Evolutionary conservation across 1,140 invertebrate species (phyloP).

Genomic region (Vanessa tameamea): DNA sequence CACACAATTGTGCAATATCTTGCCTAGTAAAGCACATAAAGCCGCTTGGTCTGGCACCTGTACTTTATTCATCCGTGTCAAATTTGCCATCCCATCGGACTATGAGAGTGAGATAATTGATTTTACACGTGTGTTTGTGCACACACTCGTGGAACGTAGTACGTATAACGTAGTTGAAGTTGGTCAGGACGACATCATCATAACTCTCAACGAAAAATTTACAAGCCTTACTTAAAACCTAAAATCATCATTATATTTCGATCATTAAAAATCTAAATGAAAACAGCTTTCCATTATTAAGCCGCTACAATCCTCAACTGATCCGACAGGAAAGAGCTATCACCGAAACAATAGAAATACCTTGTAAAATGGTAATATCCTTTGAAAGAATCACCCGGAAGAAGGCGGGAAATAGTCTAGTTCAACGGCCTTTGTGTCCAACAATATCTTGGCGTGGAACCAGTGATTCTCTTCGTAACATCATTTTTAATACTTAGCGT

Average conservation of each 20-base stretch:
- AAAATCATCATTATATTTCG: not conserved
- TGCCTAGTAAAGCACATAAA: too few species aligned
- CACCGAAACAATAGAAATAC: not conserved
- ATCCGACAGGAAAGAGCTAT: slow-evolving; percentile 4
- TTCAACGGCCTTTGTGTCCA: not conserved
- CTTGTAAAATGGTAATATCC: slow-evolving; percentile 1
- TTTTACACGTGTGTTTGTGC: too few species aligned
- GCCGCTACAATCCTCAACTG: slow-evolving; percentile 3
- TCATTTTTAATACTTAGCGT: not conserved
- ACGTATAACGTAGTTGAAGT: too few species aligned
- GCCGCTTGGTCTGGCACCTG: too few species aligned
- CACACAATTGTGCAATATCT: too few species aligned
- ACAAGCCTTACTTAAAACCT: not conserved
- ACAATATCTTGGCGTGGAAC: not conserved
- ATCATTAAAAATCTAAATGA: not conserved
- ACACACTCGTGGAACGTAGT: too few species aligned
- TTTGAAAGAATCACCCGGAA: not conserved
- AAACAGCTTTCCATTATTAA: not conserved
- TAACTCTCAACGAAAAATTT: too few species aligned
- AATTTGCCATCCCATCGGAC: too few species aligned
- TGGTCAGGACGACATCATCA: too few species aligned
- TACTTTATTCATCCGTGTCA: too few species aligned
- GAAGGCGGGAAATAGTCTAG: not conserved
- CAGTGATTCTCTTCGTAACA: not conserved
- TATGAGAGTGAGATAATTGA: too few species aligned